Base-by-base conservation (phyloP, 1,140 invertebrate genomes). In the Pogonognathellus flavescens region DNA sequence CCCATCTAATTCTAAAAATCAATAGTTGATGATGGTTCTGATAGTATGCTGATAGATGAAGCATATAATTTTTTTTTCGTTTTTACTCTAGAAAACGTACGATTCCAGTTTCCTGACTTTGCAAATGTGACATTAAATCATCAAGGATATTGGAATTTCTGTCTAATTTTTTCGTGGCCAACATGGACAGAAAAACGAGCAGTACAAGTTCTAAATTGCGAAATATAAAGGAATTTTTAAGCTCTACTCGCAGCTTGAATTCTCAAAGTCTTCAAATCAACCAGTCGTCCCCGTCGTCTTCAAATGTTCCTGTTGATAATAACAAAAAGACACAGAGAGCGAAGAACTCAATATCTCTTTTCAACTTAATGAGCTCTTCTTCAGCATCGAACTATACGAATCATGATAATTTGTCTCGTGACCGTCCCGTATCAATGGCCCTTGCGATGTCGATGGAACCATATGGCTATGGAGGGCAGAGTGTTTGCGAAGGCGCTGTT, bases 161-260 rank as follows among this genome's bases (percentile, higher is more conserved):
- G n/a, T n/a, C n/a, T n/a, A 41, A 41, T 41, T 41, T 41, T 1
- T 41, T 41, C 31, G 6, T 57, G 11, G 10, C n/a, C 2, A 85
- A 87, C 20, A 85, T 85, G 84, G 84, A 87, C 49, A 52, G 59
- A 4, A 87, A 84, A 85, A 5, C 83, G 7, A 85, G 82, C 14
- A 66, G 53, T 10, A 66, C 84, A 41, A 87, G 80, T 50, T 76
- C 80, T 8, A 88, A 88, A 70, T 49, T 88, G 14, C 31, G 60
- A 18, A 87, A 81, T 81, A 84, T 88, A 18, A 88, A 88, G n/a
- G 88, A 88, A 16, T 82, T 88, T 31, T 49, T 88, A 0, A 85
- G 66, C 52, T 88, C 86, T 6, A 87, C 86, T 16, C 50, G 59
- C n/a, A 80, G 55, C 80, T n/a, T 31, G 13, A 18, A 25, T 16